phyloP scores from a whole-genome alignment of 2,888 invertebrate species.

The Hypomecis atomaria region DNA sequence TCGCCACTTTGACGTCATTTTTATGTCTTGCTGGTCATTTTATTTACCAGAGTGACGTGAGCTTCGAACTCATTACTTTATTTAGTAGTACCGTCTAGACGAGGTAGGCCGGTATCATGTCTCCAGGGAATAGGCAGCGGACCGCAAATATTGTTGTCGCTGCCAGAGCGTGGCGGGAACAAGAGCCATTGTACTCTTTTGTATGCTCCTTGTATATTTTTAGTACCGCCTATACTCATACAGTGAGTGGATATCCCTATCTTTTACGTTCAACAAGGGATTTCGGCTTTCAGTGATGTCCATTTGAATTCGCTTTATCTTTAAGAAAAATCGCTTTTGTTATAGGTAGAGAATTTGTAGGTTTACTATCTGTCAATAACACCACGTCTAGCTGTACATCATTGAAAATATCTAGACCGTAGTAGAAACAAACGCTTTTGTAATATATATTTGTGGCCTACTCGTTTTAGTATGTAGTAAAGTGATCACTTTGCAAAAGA shows the following conservation, averaged over 20 bases:
- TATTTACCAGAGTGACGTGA: slow-evolving; percentile 27
- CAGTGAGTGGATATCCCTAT: slow-evolving; percentile 35
- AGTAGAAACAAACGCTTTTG: slow-evolving; percentile 16
- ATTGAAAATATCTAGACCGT: slow-evolving; percentile 21
- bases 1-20: not conserved
- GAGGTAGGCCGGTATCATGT: slow-evolving; percentile 63
- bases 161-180: slow-evolving; percentile 68
- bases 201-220: slow-evolving; percentile 41
- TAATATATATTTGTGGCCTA: slow-evolving; percentile 10
- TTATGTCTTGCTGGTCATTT: slow-evolving; percentile 6
- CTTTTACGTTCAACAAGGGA: slow-evolving; percentile 30
- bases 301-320: slow-evolving; percentile 23
- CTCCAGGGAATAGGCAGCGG: slow-evolving; percentile 69
- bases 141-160: slow-evolving; percentile 76
- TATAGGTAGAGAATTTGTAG: not conserved
- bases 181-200: slow-evolving; percentile 53
- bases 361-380: slow-evolving; percentile 4
- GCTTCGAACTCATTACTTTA: slow-evolving; percentile 29
- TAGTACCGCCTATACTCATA: slow-evolving; percentile 35
- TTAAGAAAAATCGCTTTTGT: slow-evolving; percentile 3
- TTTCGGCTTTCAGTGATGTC: slow-evolving; percentile 32
- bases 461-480: slow-evolving; percentile 12
- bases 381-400: not conserved
- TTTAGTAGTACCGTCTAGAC: slow-evolving; percentile 68
- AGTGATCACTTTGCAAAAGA: slow-evolving; percentile 1